A percentile compares a stretch with the other conserved stretches of the same genome.
These are phyloP conservation scores for Noctua comes DNA, from an alignment of 2,888 invertebrate species.

Conservation along the genomic window DNA sequence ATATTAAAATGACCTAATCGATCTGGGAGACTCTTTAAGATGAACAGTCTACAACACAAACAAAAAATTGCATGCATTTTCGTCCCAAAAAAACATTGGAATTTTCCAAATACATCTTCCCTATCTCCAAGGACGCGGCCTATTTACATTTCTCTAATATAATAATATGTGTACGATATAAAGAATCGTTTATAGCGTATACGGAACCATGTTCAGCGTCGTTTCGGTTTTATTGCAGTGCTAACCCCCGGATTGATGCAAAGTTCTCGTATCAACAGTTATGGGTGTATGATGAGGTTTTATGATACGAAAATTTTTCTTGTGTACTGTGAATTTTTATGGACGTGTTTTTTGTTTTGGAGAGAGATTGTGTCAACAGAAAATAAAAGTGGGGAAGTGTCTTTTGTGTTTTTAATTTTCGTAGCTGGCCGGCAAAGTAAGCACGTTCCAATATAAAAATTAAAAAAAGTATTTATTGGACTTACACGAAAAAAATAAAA, in stretches of 20 bases:
- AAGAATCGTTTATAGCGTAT: slow-evolving; percentile 46
- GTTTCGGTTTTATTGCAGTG: slow-evolving; percentile 46
- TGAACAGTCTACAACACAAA: no score
- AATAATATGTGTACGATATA: slow-evolving; percentile 42
- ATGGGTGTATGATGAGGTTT: slow-evolving; percentile 35
- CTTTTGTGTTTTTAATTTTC: background rate
- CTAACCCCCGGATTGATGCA: slow-evolving; percentile 33
- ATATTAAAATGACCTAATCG: background rate
- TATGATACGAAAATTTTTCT: slow-evolving; percentile 23
- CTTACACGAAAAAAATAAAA: no score
- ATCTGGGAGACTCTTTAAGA: background rate
- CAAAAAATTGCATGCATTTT: background rate
- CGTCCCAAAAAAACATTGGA: background rate
- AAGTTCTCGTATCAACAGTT: slow-evolving; percentile 39
- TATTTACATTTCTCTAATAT: slow-evolving; percentile 36
- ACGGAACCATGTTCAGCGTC: slow-evolving; percentile 28
- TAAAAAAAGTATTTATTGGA: background rate
- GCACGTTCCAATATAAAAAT: background rate
- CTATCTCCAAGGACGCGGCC: slow-evolving; percentile 12
- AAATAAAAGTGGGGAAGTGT: background rate
- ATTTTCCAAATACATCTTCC: background rate
- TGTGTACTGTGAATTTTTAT: slow-evolving; percentile 17
- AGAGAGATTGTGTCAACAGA: background rate
- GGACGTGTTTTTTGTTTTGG: background rate
- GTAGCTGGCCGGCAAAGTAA: background rate